Evolutionary conservation across 2,113 vertebrate species (phyloP), one percentile per base, ranked within the genome.

Genomic region (Pandion haliaetus): DNA sequence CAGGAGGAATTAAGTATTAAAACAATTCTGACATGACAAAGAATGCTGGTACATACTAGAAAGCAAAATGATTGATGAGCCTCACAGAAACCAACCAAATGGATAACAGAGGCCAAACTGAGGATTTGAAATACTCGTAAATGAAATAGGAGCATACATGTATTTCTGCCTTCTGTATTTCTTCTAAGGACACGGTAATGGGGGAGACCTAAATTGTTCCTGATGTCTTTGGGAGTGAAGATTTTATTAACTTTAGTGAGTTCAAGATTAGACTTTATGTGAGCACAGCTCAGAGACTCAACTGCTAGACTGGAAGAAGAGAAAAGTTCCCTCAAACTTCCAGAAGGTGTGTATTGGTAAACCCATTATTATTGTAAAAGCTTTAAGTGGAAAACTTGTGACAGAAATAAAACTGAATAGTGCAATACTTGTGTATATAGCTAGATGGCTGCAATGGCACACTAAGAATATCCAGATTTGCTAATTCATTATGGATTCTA

Each of bases 381-480:
- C 25, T 58, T 10, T 18, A n/a, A 50, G 24, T 36, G 59, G 59
- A 45, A 77, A 94, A 78, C 29, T 24, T 49, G n/a, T 36, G 70
- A 8, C 4, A 5, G 61, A 79, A 77, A n/a, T 21, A n/a, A 47
- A 85, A 29, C 40, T 25, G 34, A 42, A 17, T 9, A 34, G 28
- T 96, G 94, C 73, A 93, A 5, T 95, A 88, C 85, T 90, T 50
- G 32, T 34, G 4, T 40, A 1, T 11, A n/a, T 59, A 65, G 84
- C 93, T 97, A 97, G 97, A 95, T 96, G 97, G 97, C 96, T 97
- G 94, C 88, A 96, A 50, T 40, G 82, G 40, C 82, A 84, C 96
- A 62, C 69, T 49, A 29, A 72, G 36, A 66, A 52, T 9, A 18
- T 47, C 59, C 77, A 58, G 50, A 54, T 78, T 91, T 88, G 91